Evolutionary conservation across 2,888 invertebrate genomes (phyloP).

Genomic region (Aspidapion aeneum): DNA sequence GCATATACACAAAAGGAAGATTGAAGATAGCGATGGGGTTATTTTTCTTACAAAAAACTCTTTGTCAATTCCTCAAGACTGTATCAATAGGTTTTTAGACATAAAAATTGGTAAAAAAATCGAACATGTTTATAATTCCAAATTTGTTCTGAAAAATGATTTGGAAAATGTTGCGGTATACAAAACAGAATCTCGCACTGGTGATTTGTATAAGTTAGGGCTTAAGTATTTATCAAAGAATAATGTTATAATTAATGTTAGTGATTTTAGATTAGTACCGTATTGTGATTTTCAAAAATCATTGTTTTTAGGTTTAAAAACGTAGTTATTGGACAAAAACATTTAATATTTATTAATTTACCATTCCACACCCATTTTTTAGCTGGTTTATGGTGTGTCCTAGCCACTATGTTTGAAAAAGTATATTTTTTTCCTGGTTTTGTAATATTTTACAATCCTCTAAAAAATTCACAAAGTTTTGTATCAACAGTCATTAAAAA

Average conservation of each 20-base stretch:
- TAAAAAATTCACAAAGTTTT: slow-evolving; percentile 1
- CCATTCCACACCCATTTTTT: slow-evolving; percentile 42
- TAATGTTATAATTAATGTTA: slow-evolving; percentile 30
- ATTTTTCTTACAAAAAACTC: slow-evolving; percentile 9
- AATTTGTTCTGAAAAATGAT: slow-evolving; percentile 48
- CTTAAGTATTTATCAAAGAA: slow-evolving; percentile 20
- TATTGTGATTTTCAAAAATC: slow-evolving; percentile 34
- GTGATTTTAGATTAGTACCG: slow-evolving; percentile 29
- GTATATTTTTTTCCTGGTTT: slow-evolving; percentile 33
- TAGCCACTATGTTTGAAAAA: slow-evolving; percentile 33
- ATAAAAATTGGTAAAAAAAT: slow-evolving; percentile 54
- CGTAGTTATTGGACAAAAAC: slow-evolving; percentile 24
- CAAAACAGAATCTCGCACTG: slow-evolving; percentile 4
- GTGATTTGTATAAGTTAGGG: slow-evolving; percentile 25
- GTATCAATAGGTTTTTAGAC: slow-evolving; percentile 20
- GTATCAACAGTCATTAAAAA: background rate
- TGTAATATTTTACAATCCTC: slow-evolving; percentile 25
- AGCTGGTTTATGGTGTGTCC: slow-evolving; percentile 39
- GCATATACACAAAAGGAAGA: slow-evolving; percentile 11
- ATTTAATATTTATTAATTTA: slow-evolving; percentile 38
- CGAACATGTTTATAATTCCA: slow-evolving; percentile 55
- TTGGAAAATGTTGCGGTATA: slow-evolving; percentile 21
- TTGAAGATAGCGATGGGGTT: slow-evolving; percentile 15
- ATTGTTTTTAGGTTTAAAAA: slow-evolving; percentile 29
- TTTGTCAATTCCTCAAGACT: slow-evolving; percentile 8